phyloP scores from a whole-genome alignment of 2,888 invertebrate genomes.

The Apotomis capreana region DNA sequence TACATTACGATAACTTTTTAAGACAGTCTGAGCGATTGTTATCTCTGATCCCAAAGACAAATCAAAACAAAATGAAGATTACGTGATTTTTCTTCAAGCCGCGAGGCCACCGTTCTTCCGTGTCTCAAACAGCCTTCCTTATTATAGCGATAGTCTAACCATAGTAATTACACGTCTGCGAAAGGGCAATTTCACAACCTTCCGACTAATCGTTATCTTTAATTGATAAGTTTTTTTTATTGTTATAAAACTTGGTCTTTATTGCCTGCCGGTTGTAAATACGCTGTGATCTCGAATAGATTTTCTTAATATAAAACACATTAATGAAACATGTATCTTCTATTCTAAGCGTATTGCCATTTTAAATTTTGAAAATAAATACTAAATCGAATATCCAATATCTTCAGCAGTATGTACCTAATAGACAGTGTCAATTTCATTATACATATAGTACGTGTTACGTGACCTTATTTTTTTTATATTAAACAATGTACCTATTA shows the following conservation, averaged over 20 bases:
- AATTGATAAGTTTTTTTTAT: constrained; percentile 24
- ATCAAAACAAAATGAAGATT: constrained; percentile 49
- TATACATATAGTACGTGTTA: too few relatives aligned
- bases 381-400: too few relatives aligned
- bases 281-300: neutral
- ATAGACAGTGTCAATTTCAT: too few relatives aligned
- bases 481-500: too few relatives aligned
- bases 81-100: constrained; percentile 59
- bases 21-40: neutral
- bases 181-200: constrained; percentile 48
- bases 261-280: neutral
- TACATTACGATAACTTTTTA: neutral
- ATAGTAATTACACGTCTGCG: constrained; percentile 43
- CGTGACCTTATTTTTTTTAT: too few relatives aligned
- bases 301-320: too few relatives aligned
- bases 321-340: too few relatives aligned
- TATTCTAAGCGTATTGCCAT: too few relatives aligned
- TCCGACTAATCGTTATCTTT: constrained; percentile 44
- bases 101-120: constrained; percentile 59
- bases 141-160: constrained; percentile 47
- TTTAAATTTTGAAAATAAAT: too few relatives aligned
- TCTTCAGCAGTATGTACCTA: too few relatives aligned
- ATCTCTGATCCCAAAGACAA: constrained; percentile 30
- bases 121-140: constrained; percentile 54
- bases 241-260: neutral